A percentile compares a stretch with the other conserved stretches of the same genome.
These are phyloP conservation scores for Odocoileus virginianus DNA, from an alignment of 2,113 vertebrate species.

Conservation along the genomic window DNA sequence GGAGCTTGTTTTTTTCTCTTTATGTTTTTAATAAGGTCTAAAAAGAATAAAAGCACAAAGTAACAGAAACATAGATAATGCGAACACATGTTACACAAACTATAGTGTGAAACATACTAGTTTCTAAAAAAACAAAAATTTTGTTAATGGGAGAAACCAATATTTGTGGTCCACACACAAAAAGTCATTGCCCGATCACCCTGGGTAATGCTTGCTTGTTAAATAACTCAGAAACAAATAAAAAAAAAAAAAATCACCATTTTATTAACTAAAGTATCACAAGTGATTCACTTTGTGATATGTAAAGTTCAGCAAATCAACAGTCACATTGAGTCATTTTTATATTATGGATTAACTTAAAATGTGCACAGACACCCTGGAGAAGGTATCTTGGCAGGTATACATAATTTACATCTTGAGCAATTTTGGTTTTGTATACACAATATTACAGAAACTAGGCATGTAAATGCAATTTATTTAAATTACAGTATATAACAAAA, in stretches of 20 bases:
- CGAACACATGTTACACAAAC: conserved; percentile 93
- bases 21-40: conserved; percentile 84
- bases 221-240: conserved; percentile 68
- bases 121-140: conserved; percentile 79
- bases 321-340: conserved; percentile 85
- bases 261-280: conserved; percentile 88
- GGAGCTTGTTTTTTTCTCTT: conserved; percentile 83
- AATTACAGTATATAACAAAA: conserved; percentile 90
- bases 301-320: conserved; percentile 83
- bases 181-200: conserved; percentile 82
- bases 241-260: conserved; percentile 76
- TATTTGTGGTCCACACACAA: conserved; percentile 80
- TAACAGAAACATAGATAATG: conserved; percentile 96
- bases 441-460: conserved; percentile 87
- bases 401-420: conserved; percentile 88
- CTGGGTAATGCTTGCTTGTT: conserved; percentile 79
- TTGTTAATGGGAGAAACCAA: conserved; percentile 73
- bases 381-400: conserved; percentile 84
- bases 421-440: conserved; percentile 86
- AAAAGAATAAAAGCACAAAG: conserved; percentile 95
- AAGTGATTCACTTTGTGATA: conserved; percentile 85
- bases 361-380: conserved; percentile 79
- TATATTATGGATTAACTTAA: conserved; percentile 83
- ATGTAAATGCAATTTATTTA: conserved; percentile 85
- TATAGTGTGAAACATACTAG: conserved; percentile 85